phyloP scores from a whole-genome alignment of 1,140 invertebrate genomes.

The Harpegnathos saltator region DNA sequence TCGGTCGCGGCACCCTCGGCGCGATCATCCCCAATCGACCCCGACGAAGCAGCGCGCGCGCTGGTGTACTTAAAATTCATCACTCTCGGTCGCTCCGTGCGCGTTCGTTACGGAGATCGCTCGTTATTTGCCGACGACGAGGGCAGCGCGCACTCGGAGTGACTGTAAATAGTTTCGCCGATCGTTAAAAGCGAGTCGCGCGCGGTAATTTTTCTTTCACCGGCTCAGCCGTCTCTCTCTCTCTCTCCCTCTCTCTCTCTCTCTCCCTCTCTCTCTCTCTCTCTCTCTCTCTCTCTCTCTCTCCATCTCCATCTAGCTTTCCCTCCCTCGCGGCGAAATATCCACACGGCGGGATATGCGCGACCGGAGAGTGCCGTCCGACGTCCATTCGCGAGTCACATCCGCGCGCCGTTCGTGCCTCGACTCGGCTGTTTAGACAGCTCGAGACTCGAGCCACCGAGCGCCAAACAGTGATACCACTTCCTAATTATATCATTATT shows the following conservation, averaged over 20 bases:
- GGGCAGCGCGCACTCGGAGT: background rate
- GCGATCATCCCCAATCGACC: too few relatives aligned
- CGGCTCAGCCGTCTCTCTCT: background rate
- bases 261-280: too few relatives aligned
- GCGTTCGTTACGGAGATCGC: slow-evolving; percentile 2
- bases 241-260: too few relatives aligned
- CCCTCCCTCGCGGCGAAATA: too few relatives aligned
- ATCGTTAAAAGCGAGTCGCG: background rate
- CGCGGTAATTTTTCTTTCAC: slow-evolving; percentile 11
- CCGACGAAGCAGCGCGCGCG: too few relatives aligned
- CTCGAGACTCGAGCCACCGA: slow-evolving; percentile 27
- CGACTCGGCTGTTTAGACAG: slow-evolving; percentile 28
- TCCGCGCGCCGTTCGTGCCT: background rate
- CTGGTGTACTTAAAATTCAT: slow-evolving; percentile 38
- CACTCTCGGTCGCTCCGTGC: background rate
- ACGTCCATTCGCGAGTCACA: too few relatives aligned
- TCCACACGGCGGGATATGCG: too few relatives aligned
- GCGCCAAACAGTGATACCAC: slow-evolving; percentile 68
- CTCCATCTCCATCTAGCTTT: too few relatives aligned
- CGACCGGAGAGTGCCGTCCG: too few relatives aligned
- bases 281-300: too few relatives aligned
- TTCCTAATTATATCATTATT: slow-evolving; percentile 67
- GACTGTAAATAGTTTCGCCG: slow-evolving; percentile 8
- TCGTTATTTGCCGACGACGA: background rate
- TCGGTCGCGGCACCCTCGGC: background rate